phyloP scores from a whole-genome alignment of 2,797 vertebrate species.

The Anguilla marmorata region DNA sequence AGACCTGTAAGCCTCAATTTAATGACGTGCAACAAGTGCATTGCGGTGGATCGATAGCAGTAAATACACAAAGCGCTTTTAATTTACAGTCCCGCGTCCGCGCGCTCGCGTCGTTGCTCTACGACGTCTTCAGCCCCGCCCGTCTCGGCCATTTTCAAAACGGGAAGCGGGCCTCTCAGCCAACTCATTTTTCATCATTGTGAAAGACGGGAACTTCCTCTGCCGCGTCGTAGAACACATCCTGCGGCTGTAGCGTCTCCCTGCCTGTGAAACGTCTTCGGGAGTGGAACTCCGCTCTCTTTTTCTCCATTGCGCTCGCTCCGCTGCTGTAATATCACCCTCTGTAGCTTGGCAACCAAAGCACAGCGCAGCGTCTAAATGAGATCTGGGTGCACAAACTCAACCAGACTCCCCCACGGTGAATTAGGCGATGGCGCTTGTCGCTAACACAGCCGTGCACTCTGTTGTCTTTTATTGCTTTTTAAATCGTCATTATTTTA shows the following conservation, averaged over 20 bases:
- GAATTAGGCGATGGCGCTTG: not conserved
- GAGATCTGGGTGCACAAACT: not conserved
- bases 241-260: constrained; percentile 1
- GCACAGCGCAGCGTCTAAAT: not conserved
- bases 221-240: not conserved
- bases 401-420: not conserved
- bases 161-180: not conserved
- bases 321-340: not conserved
- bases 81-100: not conserved
- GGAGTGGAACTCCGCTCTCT: not conserved
- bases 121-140: no score
- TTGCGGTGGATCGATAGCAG: not conserved
- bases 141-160: not conserved
- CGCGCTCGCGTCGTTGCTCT: not conserved
- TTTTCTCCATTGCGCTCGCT: not conserved
- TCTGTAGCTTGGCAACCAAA: constrained; percentile 29
- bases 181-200: not conserved
- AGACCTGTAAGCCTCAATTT: not conserved
- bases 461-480: constrained; percentile 22
- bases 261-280: not conserved
- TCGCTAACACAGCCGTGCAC: not conserved
- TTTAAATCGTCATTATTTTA: constrained; percentile 26
- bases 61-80: not conserved
- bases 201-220: not conserved
- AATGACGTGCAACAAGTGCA: not conserved